These are phyloP conservation scores for Caenorhabditis remanei DNA, from an alignment of 1,140 invertebrate genomes.

Conservation along the genomic window DNA sequence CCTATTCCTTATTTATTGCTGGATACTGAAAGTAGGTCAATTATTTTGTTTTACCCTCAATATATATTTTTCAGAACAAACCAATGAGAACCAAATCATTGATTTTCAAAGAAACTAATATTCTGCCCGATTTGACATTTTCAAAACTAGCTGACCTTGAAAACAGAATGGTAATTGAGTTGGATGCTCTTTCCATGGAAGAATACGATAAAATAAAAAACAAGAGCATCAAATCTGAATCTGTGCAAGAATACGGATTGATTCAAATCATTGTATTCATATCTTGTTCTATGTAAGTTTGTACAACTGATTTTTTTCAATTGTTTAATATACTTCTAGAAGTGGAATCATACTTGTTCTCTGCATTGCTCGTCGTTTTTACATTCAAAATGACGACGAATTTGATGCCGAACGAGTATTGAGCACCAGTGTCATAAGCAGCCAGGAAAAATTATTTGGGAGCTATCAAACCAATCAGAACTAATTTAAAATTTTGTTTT, in stretches of 20 bases:
- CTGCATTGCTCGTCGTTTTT: neutral
- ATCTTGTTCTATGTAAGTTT: neutral
- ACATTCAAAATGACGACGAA: neutral
- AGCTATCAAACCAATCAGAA: neutral
- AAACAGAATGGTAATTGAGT: neutral
- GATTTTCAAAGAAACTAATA: neutral
- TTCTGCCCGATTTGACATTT: conserved; percentile 9
- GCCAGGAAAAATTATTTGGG: neutral
- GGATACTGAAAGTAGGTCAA: conserved; percentile 9
- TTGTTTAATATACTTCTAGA: neutral
- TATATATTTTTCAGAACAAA: neutral
- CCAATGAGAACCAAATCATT: neutral
- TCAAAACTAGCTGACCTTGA: conserved; percentile 19
- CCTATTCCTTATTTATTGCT: neutral
- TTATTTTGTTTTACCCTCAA: neutral
- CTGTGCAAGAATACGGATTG: neutral
- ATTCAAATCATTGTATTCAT: neutral
- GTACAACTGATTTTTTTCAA: neutral
- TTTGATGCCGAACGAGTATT: no score
- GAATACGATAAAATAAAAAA: neutral
- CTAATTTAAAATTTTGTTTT: neutral
- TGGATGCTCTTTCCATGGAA: neutral
- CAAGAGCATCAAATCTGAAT: neutral
- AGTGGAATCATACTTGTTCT: neutral
- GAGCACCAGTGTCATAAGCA: neutral